Evolutionary conservation across 2,113 vertebrate genomes (phyloP).

Genomic region (Crotalus viridis): DNA sequence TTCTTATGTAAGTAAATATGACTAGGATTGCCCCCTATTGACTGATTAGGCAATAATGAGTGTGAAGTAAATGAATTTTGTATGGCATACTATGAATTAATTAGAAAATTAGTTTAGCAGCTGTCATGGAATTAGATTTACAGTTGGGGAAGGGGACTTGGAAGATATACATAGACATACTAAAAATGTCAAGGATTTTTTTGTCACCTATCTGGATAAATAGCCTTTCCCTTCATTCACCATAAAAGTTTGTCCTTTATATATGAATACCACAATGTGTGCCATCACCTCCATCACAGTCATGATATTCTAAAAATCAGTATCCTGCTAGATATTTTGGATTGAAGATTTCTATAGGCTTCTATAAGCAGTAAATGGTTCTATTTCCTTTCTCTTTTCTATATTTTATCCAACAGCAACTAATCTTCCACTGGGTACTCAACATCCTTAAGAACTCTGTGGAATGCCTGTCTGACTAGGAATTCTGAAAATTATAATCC

Average conservation of each 20-base stretch:
- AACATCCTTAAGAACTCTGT: neutral
- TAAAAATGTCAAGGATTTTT: neutral
- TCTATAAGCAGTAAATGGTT: neutral
- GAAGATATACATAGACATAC: neutral
- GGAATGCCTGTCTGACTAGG: neutral
- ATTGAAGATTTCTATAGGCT: neutral
- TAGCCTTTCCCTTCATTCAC: neutral
- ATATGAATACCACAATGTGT: neutral
- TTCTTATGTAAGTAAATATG: neutral
- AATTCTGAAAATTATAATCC: neutral
- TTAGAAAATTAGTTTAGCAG: neutral
- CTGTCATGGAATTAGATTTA: neutral
- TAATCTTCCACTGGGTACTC: neutral
- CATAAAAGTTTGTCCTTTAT: neutral
- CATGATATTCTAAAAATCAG: neutral
- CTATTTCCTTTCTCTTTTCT: neutral
- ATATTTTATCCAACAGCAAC: neutral
- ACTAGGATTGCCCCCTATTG: neutral
- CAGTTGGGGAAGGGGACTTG: neutral
- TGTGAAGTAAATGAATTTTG: neutral
- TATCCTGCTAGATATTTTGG: neutral
- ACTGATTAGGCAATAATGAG: neutral
- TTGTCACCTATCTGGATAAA: neutral
- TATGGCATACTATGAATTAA: neutral
- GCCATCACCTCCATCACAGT: neutral